Percentiles rank a stretch among this genome's conserved stretches.
These are phyloP conservation scores for Drosophila diplacantha DNA, from an alignment of 2,888 invertebrate genomes.

Conservation along the genomic window DNA sequence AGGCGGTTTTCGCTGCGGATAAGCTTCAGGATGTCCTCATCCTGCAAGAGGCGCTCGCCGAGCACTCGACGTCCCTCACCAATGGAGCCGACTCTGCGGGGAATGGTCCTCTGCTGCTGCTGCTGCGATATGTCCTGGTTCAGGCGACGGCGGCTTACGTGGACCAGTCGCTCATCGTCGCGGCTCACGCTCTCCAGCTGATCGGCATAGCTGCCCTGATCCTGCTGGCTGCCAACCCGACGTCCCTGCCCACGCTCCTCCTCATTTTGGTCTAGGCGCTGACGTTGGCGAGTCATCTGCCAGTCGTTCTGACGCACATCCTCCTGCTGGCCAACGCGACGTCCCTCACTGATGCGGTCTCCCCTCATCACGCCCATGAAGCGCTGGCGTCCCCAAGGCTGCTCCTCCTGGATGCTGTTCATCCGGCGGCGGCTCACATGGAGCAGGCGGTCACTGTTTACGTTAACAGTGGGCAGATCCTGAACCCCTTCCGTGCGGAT, in stretches of 20 bases:
- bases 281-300: conserved; percentile 20
- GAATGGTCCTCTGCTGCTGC: conserved; percentile 12
- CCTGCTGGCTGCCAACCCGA: conserved; percentile 7
- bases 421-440: conserved; percentile 57
- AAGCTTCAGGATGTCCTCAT: conserved; percentile 44
- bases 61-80: conserved; percentile 51
- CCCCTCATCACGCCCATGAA: conserved; percentile 27
- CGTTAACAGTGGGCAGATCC: conserved; percentile 43
- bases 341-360: conserved; percentile 41
- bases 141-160: conserved; percentile 54
- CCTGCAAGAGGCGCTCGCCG: conserved; percentile 32
- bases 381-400: conserved; percentile 16
- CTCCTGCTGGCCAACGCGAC: conserved; percentile 36
- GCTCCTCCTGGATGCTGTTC: conserved; percentile 16
- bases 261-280: conserved; percentile 2
- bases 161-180: conserved; percentile 56
- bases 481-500: conserved; percentile 12
- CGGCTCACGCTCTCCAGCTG: conserved; percentile 42
- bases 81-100: conserved; percentile 42
- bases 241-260: conserved; percentile 6
- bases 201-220: conserved; percentile 28
- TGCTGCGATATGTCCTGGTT: conserved; percentile 27
- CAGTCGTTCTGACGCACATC: conserved; percentile 29
- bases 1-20: conserved; percentile 53
- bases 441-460: conserved; percentile 49